phyloP scores from a whole-genome alignment of 2,888 invertebrate genomes.

The Agriopis aurantiaria region DNA sequence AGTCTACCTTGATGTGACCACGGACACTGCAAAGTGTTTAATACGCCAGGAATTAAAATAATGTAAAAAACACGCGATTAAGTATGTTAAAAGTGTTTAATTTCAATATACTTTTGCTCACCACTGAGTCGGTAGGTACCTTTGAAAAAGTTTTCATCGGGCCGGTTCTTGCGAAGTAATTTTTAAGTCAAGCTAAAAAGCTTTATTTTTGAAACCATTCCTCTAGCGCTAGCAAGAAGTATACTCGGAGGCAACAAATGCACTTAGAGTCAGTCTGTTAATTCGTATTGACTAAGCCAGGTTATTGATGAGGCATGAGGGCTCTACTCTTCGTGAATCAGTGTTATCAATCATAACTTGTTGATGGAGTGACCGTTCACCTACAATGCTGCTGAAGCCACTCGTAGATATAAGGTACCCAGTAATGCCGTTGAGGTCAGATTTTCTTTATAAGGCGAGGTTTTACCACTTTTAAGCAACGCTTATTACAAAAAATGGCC shows the following conservation, averaged over 20 bases:
- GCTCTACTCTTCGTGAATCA: constrained; percentile 59
- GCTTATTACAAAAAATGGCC: too few relatives aligned
- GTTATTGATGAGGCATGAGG: constrained; percentile 70
- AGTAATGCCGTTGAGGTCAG: neutral
- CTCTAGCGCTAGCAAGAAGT: neutral
- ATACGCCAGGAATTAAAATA: too few relatives aligned
- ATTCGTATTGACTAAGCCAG: constrained; percentile 69
- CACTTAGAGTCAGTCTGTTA: constrained; percentile 48
- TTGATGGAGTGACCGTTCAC: constrained; percentile 69
- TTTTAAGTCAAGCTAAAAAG: too few relatives aligned
- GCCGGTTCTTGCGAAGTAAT: too few relatives aligned
- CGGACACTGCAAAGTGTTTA: too few relatives aligned
- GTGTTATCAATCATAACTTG: constrained; percentile 82
- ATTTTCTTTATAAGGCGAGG: neutral
- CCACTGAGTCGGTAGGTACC: too few relatives aligned
- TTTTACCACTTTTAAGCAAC: too few relatives aligned
- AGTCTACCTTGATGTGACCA: too few relatives aligned
- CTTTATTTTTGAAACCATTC: neutral
- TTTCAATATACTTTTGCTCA: too few relatives aligned
- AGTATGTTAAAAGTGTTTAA: too few relatives aligned
- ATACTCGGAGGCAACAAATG: neutral
- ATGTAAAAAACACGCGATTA: too few relatives aligned
- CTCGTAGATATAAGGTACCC: neutral
- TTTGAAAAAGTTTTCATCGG: too few relatives aligned
- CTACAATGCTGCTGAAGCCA: neutral